These are phyloP conservation scores for Bombus soroeensis DNA, from an alignment of 1,140 invertebrate species.

Conservation along the genomic window DNA sequence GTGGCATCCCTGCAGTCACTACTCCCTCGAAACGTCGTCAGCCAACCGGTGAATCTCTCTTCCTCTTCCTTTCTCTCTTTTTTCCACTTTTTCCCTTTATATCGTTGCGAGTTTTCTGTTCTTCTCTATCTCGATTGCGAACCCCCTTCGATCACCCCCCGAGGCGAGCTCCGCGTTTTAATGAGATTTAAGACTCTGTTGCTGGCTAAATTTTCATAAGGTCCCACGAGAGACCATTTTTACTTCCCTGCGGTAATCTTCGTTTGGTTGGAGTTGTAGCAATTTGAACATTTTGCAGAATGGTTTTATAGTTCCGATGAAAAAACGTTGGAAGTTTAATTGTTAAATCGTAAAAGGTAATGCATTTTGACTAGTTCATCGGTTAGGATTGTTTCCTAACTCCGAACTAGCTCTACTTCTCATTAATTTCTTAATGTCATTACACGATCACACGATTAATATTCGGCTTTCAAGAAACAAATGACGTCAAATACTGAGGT, in stretches of 20 bases:
- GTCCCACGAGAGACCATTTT: conserved; percentile 66
- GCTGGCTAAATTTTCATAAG: conserved; percentile 78
- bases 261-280: conserved; percentile 22
- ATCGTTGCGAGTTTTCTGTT: not conserved
- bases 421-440: no score
- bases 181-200: conserved; percentile 79
- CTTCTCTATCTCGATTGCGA: not conserved
- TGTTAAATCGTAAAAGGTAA: not conserved
- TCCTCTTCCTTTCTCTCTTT: not conserved
- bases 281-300: not conserved
- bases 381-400: not conserved
- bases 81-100: conserved; percentile 13
- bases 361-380: not conserved
- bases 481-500: no score
- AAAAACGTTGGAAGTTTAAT: not conserved
- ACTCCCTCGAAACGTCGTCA: conserved; percentile 48
- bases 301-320: not conserved
- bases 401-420: no score
- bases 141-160: conserved; percentile 29
- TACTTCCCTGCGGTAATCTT: not conserved
- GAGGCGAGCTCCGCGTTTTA: conserved; percentile 70
- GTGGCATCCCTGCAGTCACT: conserved; percentile 80
- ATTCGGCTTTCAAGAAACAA: no score
- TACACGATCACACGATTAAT: no score
- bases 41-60: conserved; percentile 12